These are phyloP conservation scores for Ennomos quercinarius DNA, from an alignment of 2,888 invertebrate species.

Conservation along the genomic window DNA sequence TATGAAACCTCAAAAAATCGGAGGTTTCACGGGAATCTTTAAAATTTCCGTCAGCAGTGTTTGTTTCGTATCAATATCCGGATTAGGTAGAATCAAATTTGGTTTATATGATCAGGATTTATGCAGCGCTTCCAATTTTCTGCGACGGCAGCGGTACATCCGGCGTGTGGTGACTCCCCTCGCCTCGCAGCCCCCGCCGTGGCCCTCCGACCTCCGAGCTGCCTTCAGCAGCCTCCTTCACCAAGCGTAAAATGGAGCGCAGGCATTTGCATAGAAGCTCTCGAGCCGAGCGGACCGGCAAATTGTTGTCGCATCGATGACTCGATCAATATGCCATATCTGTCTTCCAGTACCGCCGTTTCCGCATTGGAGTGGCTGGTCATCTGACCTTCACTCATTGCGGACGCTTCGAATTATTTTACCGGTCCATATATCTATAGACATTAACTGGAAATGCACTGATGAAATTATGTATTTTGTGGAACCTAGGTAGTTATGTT, in stretches of 20 bases:
- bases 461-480: no score
- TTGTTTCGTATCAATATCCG: slow-evolving; percentile 83
- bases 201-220: slow-evolving; percentile 37
- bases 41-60: slow-evolving; percentile 65
- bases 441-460: background rate
- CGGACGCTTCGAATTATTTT: slow-evolving; percentile 15
- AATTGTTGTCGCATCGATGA: slow-evolving; percentile 81
- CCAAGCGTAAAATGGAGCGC: slow-evolving; percentile 78
- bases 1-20: slow-evolving; percentile 34
- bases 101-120: slow-evolving; percentile 82
- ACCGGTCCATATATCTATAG: background rate
- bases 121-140: slow-evolving; percentile 85
- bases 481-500: no score
- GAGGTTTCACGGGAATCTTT: slow-evolving; percentile 48
- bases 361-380: slow-evolving; percentile 35
- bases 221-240: slow-evolving; percentile 51
- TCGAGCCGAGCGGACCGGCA: slow-evolving; percentile 79
- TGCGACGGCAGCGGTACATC: slow-evolving; percentile 81
- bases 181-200: slow-evolving; percentile 44
- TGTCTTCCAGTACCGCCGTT: slow-evolving; percentile 50
- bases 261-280: slow-evolving; percentile 81
- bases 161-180: slow-evolving; percentile 62
- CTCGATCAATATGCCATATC: slow-evolving; percentile 78
- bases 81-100: slow-evolving; percentile 83
- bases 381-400: slow-evolving; percentile 40